A percentile compares a stretch with the other conserved stretches of the same genome.
phyloP scores from a whole-genome alignment of 2,797 vertebrate genomes.

The Ciconia nigra region DNA sequence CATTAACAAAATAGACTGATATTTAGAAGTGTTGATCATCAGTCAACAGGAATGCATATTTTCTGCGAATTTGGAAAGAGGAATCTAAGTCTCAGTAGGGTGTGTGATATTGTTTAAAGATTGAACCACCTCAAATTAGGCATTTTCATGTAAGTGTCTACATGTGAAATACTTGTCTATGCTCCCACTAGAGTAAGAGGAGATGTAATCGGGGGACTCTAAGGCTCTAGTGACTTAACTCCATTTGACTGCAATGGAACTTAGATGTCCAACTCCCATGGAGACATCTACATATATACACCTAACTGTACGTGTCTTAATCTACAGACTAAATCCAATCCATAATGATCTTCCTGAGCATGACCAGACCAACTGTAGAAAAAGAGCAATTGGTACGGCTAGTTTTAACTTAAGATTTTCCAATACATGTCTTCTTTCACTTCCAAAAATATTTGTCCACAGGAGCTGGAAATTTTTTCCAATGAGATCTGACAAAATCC shows the following conservation, averaged over 20 bases:
- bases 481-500: not conserved
- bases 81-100: not conserved
- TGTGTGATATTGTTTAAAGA: not conserved
- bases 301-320: not conserved
- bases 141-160: not conserved
- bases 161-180: not conserved
- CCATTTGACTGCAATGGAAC: not conserved
- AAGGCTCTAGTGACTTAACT: not conserved
- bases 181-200: not conserved
- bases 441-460: not conserved
- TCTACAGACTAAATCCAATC: not conserved
- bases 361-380: not conserved
- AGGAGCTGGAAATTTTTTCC: not conserved
- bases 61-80: not conserved
- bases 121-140: not conserved
- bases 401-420: not conserved
- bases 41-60: not conserved
- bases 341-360: fast-evolving
- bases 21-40: not conserved
- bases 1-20: not conserved
- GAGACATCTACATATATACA: not conserved
- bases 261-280: not conserved
- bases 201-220: not conserved
- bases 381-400: not conserved
- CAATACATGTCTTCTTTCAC: fast-evolving